Percentiles rank a stretch among this genome's conserved stretches.
Conservation (phyloP, 2,113 vertebrate species). For the Bungarus multicinctus region DNA sequence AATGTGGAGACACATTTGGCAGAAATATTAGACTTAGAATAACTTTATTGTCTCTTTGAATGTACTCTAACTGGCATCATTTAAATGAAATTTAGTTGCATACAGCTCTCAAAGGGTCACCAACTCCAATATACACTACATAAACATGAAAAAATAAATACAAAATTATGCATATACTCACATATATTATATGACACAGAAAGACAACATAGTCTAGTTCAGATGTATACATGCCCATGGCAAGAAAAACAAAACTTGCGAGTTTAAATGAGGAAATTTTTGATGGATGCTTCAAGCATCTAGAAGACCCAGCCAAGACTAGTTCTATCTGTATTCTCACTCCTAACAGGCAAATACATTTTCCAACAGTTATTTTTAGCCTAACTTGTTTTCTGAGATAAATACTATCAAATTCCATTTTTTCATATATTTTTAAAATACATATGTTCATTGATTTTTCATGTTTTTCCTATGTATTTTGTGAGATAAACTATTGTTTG, state of each 20-base stretch:
- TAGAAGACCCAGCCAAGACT: neutral
- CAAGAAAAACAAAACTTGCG: too few relatives aligned
- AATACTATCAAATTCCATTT: neutral
- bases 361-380: neutral
- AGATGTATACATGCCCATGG: too few relatives aligned
- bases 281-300: neutral
- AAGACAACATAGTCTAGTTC: too few relatives aligned
- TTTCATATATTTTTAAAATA: neutral
- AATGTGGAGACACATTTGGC: neutral
- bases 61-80: too few relatives aligned
- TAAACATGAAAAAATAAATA: too few relatives aligned
- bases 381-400: neutral
- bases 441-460: neutral
- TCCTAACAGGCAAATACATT: neutral
- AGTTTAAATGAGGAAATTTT: neutral
- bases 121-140: too few relatives aligned
- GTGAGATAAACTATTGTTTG: neutral
- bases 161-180: too few relatives aligned
- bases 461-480: neutral
- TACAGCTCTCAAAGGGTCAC: too few relatives aligned
- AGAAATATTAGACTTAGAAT: neutral
- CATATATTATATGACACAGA: too few relatives aligned
- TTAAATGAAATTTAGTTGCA: too few relatives aligned
- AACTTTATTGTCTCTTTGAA: too few relatives aligned
- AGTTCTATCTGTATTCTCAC: neutral